phyloP scores from a whole-genome alignment of 2,888 invertebrate genomes.

The Stenchaetothrips biformis region DNA sequence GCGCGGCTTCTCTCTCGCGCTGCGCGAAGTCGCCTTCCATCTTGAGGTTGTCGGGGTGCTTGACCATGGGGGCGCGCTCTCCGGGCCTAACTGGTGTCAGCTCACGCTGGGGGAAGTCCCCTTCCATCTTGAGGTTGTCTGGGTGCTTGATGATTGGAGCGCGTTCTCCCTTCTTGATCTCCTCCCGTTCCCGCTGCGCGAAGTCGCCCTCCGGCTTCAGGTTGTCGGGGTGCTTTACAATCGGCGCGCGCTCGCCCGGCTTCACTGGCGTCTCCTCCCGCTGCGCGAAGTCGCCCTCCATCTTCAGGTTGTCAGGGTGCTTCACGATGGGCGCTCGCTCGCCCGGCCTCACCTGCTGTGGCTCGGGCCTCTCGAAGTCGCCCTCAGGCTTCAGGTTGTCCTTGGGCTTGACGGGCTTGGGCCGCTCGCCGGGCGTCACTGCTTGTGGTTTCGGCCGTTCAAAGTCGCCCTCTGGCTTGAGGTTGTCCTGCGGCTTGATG shows the following conservation, averaged over 20 bases:
- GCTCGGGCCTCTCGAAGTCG: slow-evolving; percentile 47
- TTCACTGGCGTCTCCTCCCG: slow-evolving; percentile 5
- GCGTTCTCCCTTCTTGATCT: slow-evolving; percentile 51
- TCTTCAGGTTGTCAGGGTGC: slow-evolving; percentile 44
- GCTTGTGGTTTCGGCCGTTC: slow-evolving; percentile 44
- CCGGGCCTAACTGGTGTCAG: slow-evolving; percentile 46
- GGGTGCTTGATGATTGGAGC: slow-evolving; percentile 46
- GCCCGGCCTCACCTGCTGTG: slow-evolving; percentile 41
- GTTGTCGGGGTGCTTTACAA: slow-evolving; percentile 44
- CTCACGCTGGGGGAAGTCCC: slow-evolving; percentile 52
- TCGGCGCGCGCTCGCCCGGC: slow-evolving; percentile 39
- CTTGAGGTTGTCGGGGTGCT: slow-evolving; percentile 42
- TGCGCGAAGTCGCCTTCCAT: slow-evolving; percentile 55
- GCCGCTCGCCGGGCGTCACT: slow-evolving; percentile 44
- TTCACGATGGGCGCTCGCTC: slow-evolving; percentile 42
- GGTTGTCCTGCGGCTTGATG: slow-evolving; percentile 54
- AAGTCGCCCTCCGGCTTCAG: slow-evolving; percentile 43
- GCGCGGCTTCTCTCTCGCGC: slow-evolving; percentile 44
- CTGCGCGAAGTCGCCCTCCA: slow-evolving; percentile 44
- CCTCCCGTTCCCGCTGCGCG: slow-evolving; percentile 28
- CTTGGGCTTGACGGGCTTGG: slow-evolving; percentile 45
- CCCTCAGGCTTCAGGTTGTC: slow-evolving; percentile 44
- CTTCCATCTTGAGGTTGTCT: slow-evolving; percentile 46
- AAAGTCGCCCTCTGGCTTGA: slow-evolving; percentile 57
- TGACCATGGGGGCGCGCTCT: slow-evolving; percentile 35